Percentiles rank a stretch among this genome's conserved stretches.
Evolutionary conservation across 2,888 invertebrate genomes (phyloP).

Genomic region (Macrophya annulata): DNA sequence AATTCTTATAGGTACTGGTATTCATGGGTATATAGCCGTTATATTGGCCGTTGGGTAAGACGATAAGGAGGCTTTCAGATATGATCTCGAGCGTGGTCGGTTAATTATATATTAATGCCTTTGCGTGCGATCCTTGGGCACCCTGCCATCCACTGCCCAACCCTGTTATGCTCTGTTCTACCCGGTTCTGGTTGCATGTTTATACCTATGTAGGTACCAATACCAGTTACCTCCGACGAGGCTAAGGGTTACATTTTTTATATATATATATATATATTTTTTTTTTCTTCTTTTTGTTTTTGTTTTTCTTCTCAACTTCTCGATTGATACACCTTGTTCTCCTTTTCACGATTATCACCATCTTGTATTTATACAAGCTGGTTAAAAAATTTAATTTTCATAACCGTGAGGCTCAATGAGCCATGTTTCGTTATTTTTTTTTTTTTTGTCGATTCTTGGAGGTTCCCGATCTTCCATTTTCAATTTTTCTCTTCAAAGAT

Average conservation of each 20-base stretch:
- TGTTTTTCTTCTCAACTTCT: neutral
- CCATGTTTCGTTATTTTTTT: too few species aligned
- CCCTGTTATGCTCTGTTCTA: slow-evolving; percentile 46
- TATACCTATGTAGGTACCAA: neutral
- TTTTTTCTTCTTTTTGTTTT: too few species aligned
- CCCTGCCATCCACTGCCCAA: slow-evolving; percentile 41
- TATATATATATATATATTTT: too few species aligned
- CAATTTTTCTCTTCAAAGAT: neutral
- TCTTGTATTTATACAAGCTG: neutral
- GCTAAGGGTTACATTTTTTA: slow-evolving; percentile 2
- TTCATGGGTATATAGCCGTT: slow-evolving; percentile 29
- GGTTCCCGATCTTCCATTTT: neutral
- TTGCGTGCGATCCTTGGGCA: slow-evolving; percentile 73
- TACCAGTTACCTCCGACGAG: neutral
- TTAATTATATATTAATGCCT: slow-evolving; percentile 78
- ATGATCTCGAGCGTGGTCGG: slow-evolving; percentile 75
- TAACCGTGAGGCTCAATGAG: neutral
- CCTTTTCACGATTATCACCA: neutral
- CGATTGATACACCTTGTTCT: slow-evolving; percentile 14
- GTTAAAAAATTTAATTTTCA: neutral
- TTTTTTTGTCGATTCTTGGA: too few species aligned
- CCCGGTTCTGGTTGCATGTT: slow-evolving; percentile 27
- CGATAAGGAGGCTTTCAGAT: slow-evolving; percentile 74
- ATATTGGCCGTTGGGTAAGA: slow-evolving; percentile 68
- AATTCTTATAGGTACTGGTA: neutral